A percentile compares a stretch with the other conserved stretches of the same genome.
Evolutionary conservation across 2,888 invertebrate genomes (phyloP).

Genomic region (Pachliopta kotzebuea): DNA sequence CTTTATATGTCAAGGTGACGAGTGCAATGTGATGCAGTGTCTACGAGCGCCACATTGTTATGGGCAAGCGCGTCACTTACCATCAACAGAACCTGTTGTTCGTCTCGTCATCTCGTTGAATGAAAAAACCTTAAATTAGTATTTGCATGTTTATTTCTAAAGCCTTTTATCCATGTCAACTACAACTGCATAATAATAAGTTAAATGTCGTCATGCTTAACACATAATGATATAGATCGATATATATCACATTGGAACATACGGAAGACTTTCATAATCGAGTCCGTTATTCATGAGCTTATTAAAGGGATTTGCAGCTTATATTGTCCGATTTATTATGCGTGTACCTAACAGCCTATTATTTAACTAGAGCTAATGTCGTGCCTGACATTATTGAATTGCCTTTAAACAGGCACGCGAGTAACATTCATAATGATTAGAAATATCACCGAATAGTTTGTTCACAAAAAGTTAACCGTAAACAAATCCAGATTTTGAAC

Average conservation of each 20-base stretch:
- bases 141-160: too few species aligned
- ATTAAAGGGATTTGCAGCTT: conserved; percentile 31
- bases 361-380: conserved; percentile 29
- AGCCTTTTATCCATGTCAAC: too few species aligned
- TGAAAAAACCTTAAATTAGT: too few species aligned
- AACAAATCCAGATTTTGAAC: not conserved
- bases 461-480: not conserved
- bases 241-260: conserved; percentile 22
- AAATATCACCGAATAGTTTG: conserved; percentile 17
- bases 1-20: too few species aligned
- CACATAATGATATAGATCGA: conserved; percentile 19
- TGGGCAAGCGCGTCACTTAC: too few species aligned
- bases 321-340: conserved; percentile 28
- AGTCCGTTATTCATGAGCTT: conserved; percentile 27
- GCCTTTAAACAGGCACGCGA: conserved; percentile 24
- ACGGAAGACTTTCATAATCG: conserved; percentile 28
- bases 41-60: too few species aligned
- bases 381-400: conserved; percentile 29
- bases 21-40: too few species aligned
- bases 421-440: conserved; percentile 25
- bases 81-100: too few species aligned
- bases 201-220: not conserved
- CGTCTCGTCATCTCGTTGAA: too few species aligned
- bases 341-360: conserved; percentile 26
- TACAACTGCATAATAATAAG: not conserved